phyloP scores from a whole-genome alignment of 2,888 invertebrate genomes.

The Aethes cnicana region DNA sequence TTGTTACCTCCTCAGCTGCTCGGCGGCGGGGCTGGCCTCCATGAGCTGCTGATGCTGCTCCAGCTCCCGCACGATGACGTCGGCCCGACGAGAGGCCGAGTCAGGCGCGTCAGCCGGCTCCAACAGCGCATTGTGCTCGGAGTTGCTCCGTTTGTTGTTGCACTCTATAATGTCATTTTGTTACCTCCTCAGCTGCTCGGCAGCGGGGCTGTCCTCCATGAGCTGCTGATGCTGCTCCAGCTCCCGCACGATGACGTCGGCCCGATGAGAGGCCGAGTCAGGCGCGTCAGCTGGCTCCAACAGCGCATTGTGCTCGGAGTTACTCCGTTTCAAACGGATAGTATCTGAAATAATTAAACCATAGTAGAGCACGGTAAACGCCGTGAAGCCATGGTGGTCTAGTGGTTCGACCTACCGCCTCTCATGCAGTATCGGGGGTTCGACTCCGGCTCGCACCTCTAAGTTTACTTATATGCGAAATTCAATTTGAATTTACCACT shows the following conservation, averaged over 20 bases:
- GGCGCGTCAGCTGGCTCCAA: conserved; percentile 48
- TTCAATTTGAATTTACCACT: no score
- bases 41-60: conserved; percentile 84
- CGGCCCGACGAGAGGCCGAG: conserved; percentile 75
- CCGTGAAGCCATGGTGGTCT: no score
- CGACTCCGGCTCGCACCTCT: no score
- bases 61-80: conserved; percentile 84
- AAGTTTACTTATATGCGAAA: no score
- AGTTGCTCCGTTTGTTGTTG: conserved; percentile 61
- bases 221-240: conserved; percentile 85
- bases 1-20: conserved; percentile 83
- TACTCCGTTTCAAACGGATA: conserved; percentile 58
- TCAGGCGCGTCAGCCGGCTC: conserved; percentile 48
- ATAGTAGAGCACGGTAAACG: no score
- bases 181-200: conserved; percentile 84
- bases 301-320: conserved; percentile 61
- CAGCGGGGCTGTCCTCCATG: conserved; percentile 85
- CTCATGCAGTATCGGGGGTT: no score
- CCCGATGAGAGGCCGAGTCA: conserved; percentile 71
- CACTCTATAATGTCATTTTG: no score
- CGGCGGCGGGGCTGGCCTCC: conserved; percentile 84
- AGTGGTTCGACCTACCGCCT: no score
- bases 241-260: conserved; percentile 84
- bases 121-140: conserved; percentile 61
- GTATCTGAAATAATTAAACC: conserved; percentile 49